Base-by-base conservation (phyloP, 2,797 vertebrate genomes). In the Florisuga fusca region DNA sequence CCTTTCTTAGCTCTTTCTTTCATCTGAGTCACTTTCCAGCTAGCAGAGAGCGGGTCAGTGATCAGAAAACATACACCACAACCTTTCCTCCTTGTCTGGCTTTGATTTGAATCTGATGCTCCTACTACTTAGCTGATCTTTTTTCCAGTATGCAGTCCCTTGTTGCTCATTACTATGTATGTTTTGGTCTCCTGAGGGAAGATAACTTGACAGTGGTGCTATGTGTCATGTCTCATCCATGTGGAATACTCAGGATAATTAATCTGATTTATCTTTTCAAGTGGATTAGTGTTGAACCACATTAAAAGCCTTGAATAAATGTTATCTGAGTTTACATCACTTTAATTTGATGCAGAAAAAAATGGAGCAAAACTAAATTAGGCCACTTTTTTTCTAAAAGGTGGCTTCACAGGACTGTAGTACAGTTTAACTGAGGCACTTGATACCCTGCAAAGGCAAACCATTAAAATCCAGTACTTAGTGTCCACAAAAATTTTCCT, bases 351-450 rank as follows among this genome's bases (percentile, higher is more conserved):
- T 81, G 33, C n/a, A 84, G 58, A 68, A 78, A 69, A 1, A 7
- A 87, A 79, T 76, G 38, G 82, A 41, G 12, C 6, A 73, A 91
- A 92, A 84, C 78, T 68, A 84, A 90, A 75, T 76, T n/a, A 62
- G 29, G 16, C 7, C 18, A 6, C 17, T 5, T 58, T 57, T 78
- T 25, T 33, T 66, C 8, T 13, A n/a, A 77, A 46, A 66, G 7
- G 4, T 78, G 15, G 12, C 13, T 84, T 84, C 43, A 61, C 17
- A 64, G 15, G 36, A 2, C 18, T 61, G 4, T 54, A 66, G 72
- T 33, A 23, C 7, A 15, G 17, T 79, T 92, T 79, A 25, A 5
- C 23, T 58, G 27, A 55, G 41, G 21, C 62, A 38, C 8, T 29
- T 73, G 33, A 16, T 41, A 59, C 10, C 31, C 59, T 84, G 21